phyloP scores from a whole-genome alignment of 2,113 vertebrate genomes.

The Oplegnathus fasciatus region DNA sequence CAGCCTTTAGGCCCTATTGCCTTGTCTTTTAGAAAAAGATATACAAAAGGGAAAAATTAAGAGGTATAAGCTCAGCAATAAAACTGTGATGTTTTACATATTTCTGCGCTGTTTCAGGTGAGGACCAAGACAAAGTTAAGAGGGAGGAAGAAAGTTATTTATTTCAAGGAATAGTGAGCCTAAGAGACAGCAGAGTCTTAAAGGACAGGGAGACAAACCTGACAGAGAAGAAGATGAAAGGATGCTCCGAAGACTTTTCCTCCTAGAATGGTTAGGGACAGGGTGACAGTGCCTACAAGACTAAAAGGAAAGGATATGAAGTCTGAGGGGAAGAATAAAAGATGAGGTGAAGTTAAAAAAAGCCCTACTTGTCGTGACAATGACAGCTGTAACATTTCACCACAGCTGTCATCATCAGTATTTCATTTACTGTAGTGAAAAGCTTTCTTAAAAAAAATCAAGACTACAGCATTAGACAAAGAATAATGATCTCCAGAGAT shows the following conservation, averaged over 20 bases:
- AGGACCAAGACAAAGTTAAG: slow-evolving; percentile 2
- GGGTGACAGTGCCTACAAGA: slow-evolving; percentile 28
- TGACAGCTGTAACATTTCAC: slow-evolving; percentile 50
- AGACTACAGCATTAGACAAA: slow-evolving; percentile 6
- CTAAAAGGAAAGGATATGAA: slow-evolving; percentile 37
- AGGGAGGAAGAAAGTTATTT: slow-evolving; percentile 11
- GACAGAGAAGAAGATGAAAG: slow-evolving; percentile 28
- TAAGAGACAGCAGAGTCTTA: slow-evolving; percentile 7
- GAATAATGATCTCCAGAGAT: neutral
- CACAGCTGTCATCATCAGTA: slow-evolving; percentile 26
- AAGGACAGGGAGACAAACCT: slow-evolving; percentile 31
- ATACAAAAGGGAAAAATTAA: neutral
- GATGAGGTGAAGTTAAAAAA: slow-evolving; percentile 37
- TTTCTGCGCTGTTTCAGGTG: slow-evolving; percentile 1
- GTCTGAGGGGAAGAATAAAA: slow-evolving; percentile 54
- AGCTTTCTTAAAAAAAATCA: slow-evolving; percentile 2
- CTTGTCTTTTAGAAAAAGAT: neutral
- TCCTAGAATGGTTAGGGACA: slow-evolving; percentile 22
- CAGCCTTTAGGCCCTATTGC: neutral
- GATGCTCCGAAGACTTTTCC: slow-evolving; percentile 20
- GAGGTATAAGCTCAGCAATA: neutral
- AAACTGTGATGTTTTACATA: slow-evolving; percentile 10
- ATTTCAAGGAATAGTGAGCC: slow-evolving; percentile 8
- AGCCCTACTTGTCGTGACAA: slow-evolving; percentile 34
- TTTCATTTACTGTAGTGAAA: slow-evolving; percentile 29